Percentiles rank a stretch among this genome's conserved stretches.
These are phyloP conservation scores for Ericerus pela DNA, from an alignment of 1,140 invertebrate genomes.

Conservation along the genomic window DNA sequence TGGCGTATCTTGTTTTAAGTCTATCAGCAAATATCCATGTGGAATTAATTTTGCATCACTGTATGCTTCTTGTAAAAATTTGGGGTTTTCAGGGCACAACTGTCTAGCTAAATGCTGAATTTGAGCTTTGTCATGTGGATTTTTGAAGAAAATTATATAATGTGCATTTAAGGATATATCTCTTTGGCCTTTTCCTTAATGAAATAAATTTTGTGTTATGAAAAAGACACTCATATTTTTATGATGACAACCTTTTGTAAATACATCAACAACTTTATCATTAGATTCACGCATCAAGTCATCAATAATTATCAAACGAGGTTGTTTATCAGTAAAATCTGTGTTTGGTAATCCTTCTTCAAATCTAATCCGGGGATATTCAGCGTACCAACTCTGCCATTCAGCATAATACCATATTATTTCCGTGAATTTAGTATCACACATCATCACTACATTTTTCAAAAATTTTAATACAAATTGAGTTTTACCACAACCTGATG, in stretches of 20 bases:
- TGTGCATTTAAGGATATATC: too few species aligned
- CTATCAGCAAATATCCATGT: conserved; percentile 16
- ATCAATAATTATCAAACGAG: conserved; percentile 14
- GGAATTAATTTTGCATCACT: too few species aligned
- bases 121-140: too few species aligned
- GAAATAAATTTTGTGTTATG: too few species aligned
- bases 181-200: too few species aligned
- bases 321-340: background rate
- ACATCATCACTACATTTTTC: background rate
- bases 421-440: background rate
- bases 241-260: too few species aligned
- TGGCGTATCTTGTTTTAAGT: conserved; percentile 13
- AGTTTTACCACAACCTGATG: conserved; percentile 12
- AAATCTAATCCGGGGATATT: background rate
- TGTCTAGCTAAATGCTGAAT: too few species aligned
- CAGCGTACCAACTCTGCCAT: background rate
- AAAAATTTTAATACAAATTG: conserved; percentile 15
- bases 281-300: conserved; percentile 17
- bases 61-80: too few species aligned
- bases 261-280: too few species aligned
- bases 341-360: background rate
- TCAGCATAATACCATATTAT: background rate
- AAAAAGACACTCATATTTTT: too few species aligned
- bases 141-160: too few species aligned
- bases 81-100: too few species aligned